These are phyloP conservation scores for Ethmia dodecea DNA, from an alignment of 2,888 invertebrate species.

Conservation along the genomic window DNA sequence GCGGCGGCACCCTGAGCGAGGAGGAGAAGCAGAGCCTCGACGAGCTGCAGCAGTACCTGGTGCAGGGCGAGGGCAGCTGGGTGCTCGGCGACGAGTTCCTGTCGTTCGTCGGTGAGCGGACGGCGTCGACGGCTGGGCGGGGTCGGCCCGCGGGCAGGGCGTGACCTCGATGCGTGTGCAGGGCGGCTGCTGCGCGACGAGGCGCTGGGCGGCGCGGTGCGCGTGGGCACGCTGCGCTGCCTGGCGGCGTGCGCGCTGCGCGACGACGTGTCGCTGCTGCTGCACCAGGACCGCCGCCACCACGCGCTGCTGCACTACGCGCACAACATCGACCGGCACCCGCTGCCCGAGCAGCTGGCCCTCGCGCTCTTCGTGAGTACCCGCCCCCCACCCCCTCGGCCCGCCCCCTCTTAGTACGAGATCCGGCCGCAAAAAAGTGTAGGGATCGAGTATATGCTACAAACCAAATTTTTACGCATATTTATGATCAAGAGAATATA, in stretches of 20 bases:
- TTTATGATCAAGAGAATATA: no score
- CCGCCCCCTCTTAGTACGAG: no score
- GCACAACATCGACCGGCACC: slow-evolving; percentile 85
- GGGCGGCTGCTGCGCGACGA: slow-evolving; percentile 66
- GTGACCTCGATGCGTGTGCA: slow-evolving; percentile 13
- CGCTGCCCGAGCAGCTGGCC: slow-evolving; percentile 86
- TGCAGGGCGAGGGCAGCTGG: slow-evolving; percentile 95
- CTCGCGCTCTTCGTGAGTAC: slow-evolving; percentile 86
- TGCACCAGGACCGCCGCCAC: slow-evolving; percentile 93
- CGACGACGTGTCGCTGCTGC: slow-evolving; percentile 91
- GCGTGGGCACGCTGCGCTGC: slow-evolving; percentile 83
- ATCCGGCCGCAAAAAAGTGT: no score
- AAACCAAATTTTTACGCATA: no score
- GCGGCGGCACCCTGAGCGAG: slow-evolving; percentile 79
- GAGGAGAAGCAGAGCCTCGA: slow-evolving; percentile 87
- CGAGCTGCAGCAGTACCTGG: slow-evolving; percentile 91
- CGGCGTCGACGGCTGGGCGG: neutral
- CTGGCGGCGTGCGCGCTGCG: slow-evolving; percentile 88
- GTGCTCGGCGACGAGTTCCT: slow-evolving; percentile 93
- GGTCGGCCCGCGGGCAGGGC: neutral
- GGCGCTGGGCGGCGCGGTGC: slow-evolving; percentile 74
- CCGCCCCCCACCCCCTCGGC: neutral
- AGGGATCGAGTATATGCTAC: no score
- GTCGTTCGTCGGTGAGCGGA: slow-evolving; percentile 82
- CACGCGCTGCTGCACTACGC: slow-evolving; percentile 94